Evolutionary conservation across 2,113 vertebrate species (phyloP).

Genomic region (Laticauda laticaudata): DNA sequence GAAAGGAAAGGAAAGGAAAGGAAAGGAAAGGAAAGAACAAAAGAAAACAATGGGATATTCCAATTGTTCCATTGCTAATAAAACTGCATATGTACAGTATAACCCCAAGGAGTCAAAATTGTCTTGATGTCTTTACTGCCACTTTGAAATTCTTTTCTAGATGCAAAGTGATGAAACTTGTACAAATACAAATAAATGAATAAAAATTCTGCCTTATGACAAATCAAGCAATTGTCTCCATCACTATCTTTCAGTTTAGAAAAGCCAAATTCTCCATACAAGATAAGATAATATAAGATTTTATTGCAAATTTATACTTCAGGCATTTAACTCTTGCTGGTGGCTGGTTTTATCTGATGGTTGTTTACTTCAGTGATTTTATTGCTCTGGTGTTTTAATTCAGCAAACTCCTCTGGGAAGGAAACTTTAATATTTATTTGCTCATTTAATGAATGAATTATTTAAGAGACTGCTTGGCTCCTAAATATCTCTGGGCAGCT

Average conservation of each 20-base stretch:
- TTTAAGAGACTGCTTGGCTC: not conserved
- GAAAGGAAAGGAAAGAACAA: not conserved
- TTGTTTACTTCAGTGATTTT: not conserved
- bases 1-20: not conserved
- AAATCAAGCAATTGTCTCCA: not conserved
- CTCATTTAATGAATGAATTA: not conserved
- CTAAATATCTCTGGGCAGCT: not conserved
- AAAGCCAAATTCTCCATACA: not conserved
- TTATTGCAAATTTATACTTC: not conserved
- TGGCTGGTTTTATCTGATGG: not conserved
- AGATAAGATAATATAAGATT: not conserved
- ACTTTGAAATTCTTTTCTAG: not conserved
- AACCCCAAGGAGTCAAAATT: not conserved
- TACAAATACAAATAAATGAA: not conserved
- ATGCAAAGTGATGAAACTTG: not conserved
- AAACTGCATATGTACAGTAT: not conserved
- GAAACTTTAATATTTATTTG: not conserved
- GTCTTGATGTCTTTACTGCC: not conserved
- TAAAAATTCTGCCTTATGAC: not conserved
- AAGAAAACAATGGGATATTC: not conserved
- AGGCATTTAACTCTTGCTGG: not conserved
- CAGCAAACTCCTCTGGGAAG: not conserved
- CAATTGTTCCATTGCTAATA: not conserved
- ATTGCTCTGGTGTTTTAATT: not conserved
- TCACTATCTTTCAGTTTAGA: not conserved